A percentile compares a stretch with the other conserved stretches of the same genome.
These are phyloP conservation scores for Bucco capensis DNA, from an alignment of 2,113 vertebrate genomes.

Conservation along the genomic window DNA sequence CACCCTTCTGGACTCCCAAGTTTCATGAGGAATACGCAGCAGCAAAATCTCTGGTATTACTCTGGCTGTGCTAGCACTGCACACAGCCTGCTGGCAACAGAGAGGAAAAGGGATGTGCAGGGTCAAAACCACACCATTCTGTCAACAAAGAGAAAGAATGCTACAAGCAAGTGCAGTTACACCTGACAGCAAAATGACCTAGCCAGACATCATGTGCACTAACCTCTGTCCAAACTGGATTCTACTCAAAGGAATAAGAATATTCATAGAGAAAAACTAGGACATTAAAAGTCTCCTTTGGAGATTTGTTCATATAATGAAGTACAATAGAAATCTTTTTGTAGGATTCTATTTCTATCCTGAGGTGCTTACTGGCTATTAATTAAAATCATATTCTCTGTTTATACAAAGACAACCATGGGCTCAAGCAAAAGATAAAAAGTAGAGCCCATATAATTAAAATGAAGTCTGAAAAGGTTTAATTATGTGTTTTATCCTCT, in stretches of 20 bases:
- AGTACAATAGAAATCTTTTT: neutral
- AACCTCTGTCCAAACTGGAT: neutral
- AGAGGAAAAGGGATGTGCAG: neutral
- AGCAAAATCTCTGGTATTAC: neutral
- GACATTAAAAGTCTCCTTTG: neutral
- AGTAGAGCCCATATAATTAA: slow-evolving; percentile 15
- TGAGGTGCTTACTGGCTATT: slow-evolving; percentile 4
- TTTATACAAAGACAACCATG: slow-evolving; percentile 10
- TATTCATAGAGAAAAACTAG: neutral
- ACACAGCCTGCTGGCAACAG: neutral
- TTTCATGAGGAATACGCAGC: neutral
- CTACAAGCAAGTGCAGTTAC: neutral
- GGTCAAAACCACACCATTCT: neutral
- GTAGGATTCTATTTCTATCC: neutral
- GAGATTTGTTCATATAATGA: slow-evolving; percentile 10
- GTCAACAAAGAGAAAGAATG: neutral
- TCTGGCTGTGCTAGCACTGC: neutral
- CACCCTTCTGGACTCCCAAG: neutral
- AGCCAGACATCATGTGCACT: neutral
- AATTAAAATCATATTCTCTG: slow-evolving; percentile 35
- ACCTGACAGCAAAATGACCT: slow-evolving; percentile 12
- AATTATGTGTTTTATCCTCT: slow-evolving; percentile 15
- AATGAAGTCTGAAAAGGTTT: slow-evolving; percentile 20
- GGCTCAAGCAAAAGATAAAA: neutral
- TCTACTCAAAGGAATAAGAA: neutral